These are phyloP conservation scores for Caenorhabditis virilis DNA, from an alignment of 2,888 invertebrate genomes.

Conservation along the genomic window DNA sequence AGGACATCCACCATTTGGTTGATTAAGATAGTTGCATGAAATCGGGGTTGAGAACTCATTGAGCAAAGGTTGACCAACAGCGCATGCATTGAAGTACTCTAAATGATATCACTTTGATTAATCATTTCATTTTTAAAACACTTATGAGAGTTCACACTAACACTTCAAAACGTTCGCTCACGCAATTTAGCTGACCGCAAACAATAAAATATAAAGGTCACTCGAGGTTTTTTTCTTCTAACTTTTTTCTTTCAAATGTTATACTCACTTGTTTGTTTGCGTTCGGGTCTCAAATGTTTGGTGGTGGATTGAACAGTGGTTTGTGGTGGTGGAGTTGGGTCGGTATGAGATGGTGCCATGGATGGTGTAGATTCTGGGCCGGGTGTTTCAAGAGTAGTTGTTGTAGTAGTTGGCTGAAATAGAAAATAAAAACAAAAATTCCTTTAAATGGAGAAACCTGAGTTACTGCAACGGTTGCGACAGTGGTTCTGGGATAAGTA, in stretches of 20 bases:
- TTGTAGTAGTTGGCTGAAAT: constrained; percentile 20
- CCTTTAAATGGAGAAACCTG: background rate
- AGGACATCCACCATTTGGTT: constrained; percentile 66
- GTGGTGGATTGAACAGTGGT: constrained; percentile 35
- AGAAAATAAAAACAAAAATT: background rate
- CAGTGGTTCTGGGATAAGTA: constrained; percentile 32
- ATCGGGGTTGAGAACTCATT: constrained; percentile 63
- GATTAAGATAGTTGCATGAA: constrained; percentile 63
- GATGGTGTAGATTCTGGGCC: constrained; percentile 36
- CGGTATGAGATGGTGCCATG: constrained; percentile 31
- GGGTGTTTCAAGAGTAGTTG: constrained; percentile 36
- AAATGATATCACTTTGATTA: background rate
- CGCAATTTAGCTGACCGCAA: background rate
- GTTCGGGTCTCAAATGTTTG: constrained; percentile 44
- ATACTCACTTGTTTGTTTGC: constrained; percentile 44
- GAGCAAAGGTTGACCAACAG: constrained; percentile 57
- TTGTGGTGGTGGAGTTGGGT: constrained; percentile 29
- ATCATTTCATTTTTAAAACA: no score
- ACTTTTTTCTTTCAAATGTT: background rate
- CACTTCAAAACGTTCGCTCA: background rate
- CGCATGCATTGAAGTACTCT: constrained; percentile 63
- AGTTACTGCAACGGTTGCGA: constrained; percentile 4
- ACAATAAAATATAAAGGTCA: background rate
- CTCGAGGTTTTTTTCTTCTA: no score
- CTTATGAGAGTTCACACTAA: background rate